Percentiles rank a stretch among this genome's conserved stretches.
Evolutionary conservation across 2,888 invertebrate species (phyloP).

Genomic region (Drosophila histrio): DNA sequence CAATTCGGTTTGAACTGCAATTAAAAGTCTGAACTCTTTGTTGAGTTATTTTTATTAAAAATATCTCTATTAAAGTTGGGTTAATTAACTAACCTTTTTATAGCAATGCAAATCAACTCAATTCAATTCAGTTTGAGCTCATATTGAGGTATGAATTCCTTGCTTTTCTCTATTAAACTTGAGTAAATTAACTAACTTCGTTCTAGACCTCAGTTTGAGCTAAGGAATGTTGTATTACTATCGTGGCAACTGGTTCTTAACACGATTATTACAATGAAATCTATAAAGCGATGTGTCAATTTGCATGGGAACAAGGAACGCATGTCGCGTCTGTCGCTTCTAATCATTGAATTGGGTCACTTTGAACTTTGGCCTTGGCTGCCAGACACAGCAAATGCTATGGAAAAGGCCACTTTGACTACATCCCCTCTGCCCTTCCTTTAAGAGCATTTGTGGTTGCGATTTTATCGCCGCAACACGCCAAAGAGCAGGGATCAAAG

Average conservation of each 20-base stretch:
- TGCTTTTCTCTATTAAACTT: no score
- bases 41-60: no score
- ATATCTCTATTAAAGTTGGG: no score
- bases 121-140: no score
- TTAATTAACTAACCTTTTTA: no score
- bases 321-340: conserved; percentile 34
- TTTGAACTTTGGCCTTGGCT: conserved; percentile 76
- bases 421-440: background rate
- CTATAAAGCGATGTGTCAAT: conserved; percentile 55
- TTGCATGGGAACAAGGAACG: conserved; percentile 64
- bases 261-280: conserved; percentile 1
- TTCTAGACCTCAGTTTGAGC: no score
- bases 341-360: conserved; percentile 77
- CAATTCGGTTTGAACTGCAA: no score
- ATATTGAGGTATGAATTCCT: no score
- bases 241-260: background rate
- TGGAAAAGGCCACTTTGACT: conserved; percentile 23
- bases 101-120: no score
- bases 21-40: no score
- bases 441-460: conserved; percentile 10
- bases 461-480: conserved; percentile 78
- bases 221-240: background rate
- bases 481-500: conserved; percentile 78
- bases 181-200: no score
- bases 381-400: conserved; percentile 32